Percentiles rank a stretch among this genome's conserved stretches.
Conservation (phyloP, 2,888 invertebrate species). For the Aromia moschata region DNA sequence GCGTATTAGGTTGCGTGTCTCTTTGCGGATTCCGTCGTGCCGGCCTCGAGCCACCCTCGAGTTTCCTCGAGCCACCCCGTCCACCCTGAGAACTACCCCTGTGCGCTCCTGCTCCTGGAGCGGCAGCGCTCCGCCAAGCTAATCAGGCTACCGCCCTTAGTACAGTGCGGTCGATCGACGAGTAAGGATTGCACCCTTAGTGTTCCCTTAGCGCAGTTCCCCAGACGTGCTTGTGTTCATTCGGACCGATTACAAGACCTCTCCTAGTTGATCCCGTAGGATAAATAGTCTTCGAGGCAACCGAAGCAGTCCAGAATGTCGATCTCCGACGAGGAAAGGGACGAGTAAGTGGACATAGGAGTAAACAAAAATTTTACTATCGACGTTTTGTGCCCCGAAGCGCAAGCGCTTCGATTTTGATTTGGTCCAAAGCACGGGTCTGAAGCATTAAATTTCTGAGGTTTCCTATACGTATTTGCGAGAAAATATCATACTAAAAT, state of each 20-base stretch:
- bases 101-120: conserved; percentile 18
- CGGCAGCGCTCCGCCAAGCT: conserved; percentile 23
- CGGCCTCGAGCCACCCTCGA: too few relatives aligned
- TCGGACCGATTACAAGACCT: conserved; percentile 13
- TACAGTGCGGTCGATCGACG: conserved; percentile 45
- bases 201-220: conserved; percentile 35
- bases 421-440: too few relatives aligned
- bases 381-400: neutral
- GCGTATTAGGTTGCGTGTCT: too few relatives aligned
- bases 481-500: too few relatives aligned
- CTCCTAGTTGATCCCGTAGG: neutral
- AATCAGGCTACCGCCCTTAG: conserved; percentile 38
- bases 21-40: too few relatives aligned
- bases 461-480: too few relatives aligned
- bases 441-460: too few relatives aligned
- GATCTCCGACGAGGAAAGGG: conserved; percentile 74
- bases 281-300: too few relatives aligned
- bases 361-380: neutral
- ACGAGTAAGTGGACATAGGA: conserved; percentile 74
- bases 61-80: too few relatives aligned
- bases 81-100: too few relatives aligned
- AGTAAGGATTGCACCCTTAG: conserved; percentile 27
- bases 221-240: conserved; percentile 37
- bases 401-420: neutral
- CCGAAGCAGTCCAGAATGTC: conserved; percentile 45